Evolutionary conservation across 2,888 invertebrate genomes (phyloP), one percentile per base, ranked within the genome.

Genomic region (Oxycera nigricornis): DNA sequence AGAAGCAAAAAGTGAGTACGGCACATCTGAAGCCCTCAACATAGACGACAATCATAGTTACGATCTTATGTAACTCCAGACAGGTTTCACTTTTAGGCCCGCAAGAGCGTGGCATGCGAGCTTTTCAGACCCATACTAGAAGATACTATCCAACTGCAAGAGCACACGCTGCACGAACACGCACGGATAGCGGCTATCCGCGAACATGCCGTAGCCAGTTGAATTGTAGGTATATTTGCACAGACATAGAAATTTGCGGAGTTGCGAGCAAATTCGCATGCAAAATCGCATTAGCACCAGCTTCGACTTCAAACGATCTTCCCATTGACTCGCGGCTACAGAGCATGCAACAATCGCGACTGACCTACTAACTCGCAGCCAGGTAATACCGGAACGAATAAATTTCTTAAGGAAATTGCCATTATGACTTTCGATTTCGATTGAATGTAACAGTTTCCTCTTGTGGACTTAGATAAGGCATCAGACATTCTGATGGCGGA

Each of bases 21-120:
- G n/a, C n/a, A n/a, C n/a, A n/a, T n/a, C n/a, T n/a, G n/a, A n/a
- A n/a, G n/a, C n/a, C n/a, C n/a, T n/a, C n/a, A n/a, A n/a, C n/a
- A n/a, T n/a, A n/a, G n/a, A n/a, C n/a, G n/a, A n/a, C 17, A 68
- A 22, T 22, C 46, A 20, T 50, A 46, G 46, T 61, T 68, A 68
- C 28, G 26, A 46, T 68, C 67, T 68, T 68, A 68, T 68, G 50
- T 68, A 68, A 68, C 28, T 68, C 67, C 17, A 46, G 26, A 46
- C 50, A 50, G 28, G 67, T 68, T 68, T 68, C 67, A 68, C 67
- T 68, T 68, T 68, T 68, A 68, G 50, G 28, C 67, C 50, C 46
- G 50, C 67, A n/a, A 20, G 9, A 26, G 28, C 59, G 59, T 30
- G 24, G 30, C 61, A 31, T 61, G 52, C 17, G 24, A 24, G 22